Conservation (phyloP, 2,113 vertebrate genomes). For the Proterorhinus semilunaris region DNA sequence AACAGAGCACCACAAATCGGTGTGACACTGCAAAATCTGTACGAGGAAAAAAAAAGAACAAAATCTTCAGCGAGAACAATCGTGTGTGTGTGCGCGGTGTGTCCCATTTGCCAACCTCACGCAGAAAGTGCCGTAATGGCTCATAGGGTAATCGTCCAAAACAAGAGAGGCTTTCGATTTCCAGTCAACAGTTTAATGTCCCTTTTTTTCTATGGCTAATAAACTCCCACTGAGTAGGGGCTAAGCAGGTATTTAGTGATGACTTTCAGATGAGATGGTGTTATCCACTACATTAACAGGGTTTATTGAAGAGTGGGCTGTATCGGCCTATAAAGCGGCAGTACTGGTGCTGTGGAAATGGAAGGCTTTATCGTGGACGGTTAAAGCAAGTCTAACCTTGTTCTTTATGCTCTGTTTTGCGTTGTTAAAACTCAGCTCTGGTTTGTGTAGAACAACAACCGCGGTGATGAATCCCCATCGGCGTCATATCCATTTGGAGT, state of each 20-base stretch:
- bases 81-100: neutral
- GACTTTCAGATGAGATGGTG: conserved; percentile 2
- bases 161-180: neutral
- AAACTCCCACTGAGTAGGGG: neutral
- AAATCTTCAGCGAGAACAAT: neutral
- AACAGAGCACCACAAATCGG: neutral
- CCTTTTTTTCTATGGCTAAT: neutral
- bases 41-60: no score
- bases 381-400: no score
- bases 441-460: no score
- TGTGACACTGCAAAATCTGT: no score
- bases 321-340: neutral
- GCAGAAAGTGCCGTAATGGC: neutral
- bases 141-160: neutral
- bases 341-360: neutral
- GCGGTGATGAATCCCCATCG: no score
- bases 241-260: conserved; percentile 9
- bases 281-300: neutral
- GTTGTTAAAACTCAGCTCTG: no score
- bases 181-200: neutral
- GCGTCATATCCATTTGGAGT: no score
- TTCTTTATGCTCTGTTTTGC: no score
- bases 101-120: neutral
- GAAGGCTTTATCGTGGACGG: no score
- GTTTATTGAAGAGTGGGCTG: neutral